Evolutionary conservation across 2,888 invertebrate species (phyloP).

Genomic region (Cataglyphis cursor): DNA sequence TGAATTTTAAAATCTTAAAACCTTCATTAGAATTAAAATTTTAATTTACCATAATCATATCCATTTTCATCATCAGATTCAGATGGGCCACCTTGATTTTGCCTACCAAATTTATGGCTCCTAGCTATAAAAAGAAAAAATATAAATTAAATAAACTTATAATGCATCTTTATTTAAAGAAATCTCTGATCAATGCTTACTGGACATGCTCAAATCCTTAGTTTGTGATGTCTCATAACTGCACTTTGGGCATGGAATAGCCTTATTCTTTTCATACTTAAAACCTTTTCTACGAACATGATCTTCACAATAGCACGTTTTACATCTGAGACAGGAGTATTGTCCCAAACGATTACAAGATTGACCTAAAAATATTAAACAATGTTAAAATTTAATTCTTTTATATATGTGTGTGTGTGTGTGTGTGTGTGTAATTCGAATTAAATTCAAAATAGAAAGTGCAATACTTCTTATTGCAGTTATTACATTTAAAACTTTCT

Average conservation of each 20-base stretch:
- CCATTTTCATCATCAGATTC: slow-evolving; percentile 90
- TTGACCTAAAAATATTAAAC: slow-evolving; percentile 91
- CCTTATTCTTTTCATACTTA: slow-evolving; percentile 94
- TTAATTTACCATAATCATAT: slow-evolving; percentile 86
- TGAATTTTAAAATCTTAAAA: neutral
- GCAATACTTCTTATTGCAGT: slow-evolving; percentile 30
- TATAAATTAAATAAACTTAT: slow-evolving; percentile 38
- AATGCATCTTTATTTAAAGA: slow-evolving; percentile 30
- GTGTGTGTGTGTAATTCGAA: slow-evolving; percentile 43
- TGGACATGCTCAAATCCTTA: slow-evolving; percentile 98
- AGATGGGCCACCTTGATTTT: slow-evolving; percentile 89
- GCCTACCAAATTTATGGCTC: slow-evolving; percentile 95
- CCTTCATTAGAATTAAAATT: neutral
- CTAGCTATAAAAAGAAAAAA: slow-evolving; percentile 89
- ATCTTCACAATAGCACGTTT: slow-evolving; percentile 98
- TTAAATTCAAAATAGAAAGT: slow-evolving; percentile 18
- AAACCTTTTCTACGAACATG: slow-evolving; percentile 97
- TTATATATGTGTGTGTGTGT: slow-evolving; percentile 62
- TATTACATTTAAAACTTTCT: slow-evolving; percentile 96
- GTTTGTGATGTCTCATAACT: slow-evolving; percentile 97
- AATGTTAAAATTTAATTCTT: slow-evolving; percentile 96
- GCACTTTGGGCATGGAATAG: slow-evolving; percentile 98
- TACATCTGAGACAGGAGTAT: slow-evolving; percentile 98
- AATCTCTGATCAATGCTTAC: slow-evolving; percentile 87
- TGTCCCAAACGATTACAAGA: slow-evolving; percentile 98